phyloP scores from a whole-genome alignment of 2,113 vertebrate species.

The Noturus placidus region DNA sequence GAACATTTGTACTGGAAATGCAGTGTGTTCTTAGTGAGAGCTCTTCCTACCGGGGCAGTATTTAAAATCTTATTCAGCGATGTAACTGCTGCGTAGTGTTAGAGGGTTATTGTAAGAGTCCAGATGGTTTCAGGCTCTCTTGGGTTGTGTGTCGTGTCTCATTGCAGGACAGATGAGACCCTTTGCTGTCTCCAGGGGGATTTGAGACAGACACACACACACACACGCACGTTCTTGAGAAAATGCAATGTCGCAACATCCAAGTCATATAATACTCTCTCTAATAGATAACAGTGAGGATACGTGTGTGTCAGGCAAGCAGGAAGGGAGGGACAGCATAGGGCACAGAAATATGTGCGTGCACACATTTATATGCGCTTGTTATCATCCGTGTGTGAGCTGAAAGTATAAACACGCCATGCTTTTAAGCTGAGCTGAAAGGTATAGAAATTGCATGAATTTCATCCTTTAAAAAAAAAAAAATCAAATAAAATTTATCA shows the following conservation, averaged over 20 bases:
- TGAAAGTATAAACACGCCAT: slow-evolving; percentile 20
- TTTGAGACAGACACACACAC: background rate
- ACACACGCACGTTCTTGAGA: slow-evolving; percentile 11
- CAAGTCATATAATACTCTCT: slow-evolving; percentile 41
- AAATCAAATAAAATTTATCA: too few species aligned
- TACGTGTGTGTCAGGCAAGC: slow-evolving; percentile 2
- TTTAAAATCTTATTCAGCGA: slow-evolving; percentile 12
- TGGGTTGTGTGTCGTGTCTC: slow-evolving; percentile 50
- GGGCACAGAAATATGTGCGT: slow-evolving; percentile 4
- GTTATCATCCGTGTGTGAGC: slow-evolving; percentile 26
- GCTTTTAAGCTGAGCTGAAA: slow-evolving; percentile 47
- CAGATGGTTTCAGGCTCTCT: slow-evolving; percentile 54
- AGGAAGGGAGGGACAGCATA: background rate
- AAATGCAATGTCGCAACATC: slow-evolving; percentile 36
- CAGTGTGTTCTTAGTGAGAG: background rate
- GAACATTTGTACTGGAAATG: background rate
- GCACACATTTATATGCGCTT: slow-evolving; percentile 30
- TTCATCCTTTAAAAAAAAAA: background rate
- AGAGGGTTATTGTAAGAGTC: slow-evolving; percentile 32
- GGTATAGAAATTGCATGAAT: slow-evolving; percentile 32
- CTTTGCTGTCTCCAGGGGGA: slow-evolving; percentile 41
- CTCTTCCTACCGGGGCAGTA: slow-evolving; percentile 1
- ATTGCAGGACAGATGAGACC: slow-evolving; percentile 55
- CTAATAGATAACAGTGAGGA: slow-evolving; percentile 35
- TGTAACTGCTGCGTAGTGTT: slow-evolving; percentile 7